Evolutionary conservation across 2,797 vertebrate genomes (phyloP).

Genomic region (Phrynocephalus vlangalii): DNA sequence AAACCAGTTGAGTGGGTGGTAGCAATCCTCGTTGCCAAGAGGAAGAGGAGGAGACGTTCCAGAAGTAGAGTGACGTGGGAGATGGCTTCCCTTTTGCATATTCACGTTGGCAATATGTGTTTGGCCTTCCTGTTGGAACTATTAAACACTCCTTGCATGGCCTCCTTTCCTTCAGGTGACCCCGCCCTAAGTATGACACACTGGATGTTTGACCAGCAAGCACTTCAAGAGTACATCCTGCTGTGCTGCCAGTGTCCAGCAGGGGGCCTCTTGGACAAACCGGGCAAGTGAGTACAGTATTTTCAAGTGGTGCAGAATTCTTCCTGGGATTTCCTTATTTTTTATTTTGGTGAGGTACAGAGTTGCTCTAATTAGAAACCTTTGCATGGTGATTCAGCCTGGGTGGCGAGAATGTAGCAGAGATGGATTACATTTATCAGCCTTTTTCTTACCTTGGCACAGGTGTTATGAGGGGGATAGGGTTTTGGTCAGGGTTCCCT

Average conservation of each 20-base stretch:
- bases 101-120: background rate
- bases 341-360: background rate
- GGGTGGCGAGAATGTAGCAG: background rate
- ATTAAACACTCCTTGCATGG: background rate
- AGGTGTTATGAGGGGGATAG: background rate
- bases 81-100: background rate
- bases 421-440: background rate
- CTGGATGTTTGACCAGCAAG: constrained; percentile 97
- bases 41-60: background rate
- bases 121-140: background rate
- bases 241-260: constrained; percentile 95
- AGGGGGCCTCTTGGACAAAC: constrained; percentile 94
- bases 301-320: background rate
- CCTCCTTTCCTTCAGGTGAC: constrained; percentile 80
- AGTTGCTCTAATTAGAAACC: background rate
- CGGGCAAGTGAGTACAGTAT: constrained; percentile 91
- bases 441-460: background rate
- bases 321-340: background rate
- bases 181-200: constrained; percentile 84
- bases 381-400: background rate
- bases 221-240: constrained; percentile 96
- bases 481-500: too few relatives aligned
- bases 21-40: background rate
- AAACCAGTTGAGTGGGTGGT: background rate
- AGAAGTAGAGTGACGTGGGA: background rate